Base-by-base conservation (phyloP, 2,888 invertebrate species). In the Seira sanloemensis region DNA sequence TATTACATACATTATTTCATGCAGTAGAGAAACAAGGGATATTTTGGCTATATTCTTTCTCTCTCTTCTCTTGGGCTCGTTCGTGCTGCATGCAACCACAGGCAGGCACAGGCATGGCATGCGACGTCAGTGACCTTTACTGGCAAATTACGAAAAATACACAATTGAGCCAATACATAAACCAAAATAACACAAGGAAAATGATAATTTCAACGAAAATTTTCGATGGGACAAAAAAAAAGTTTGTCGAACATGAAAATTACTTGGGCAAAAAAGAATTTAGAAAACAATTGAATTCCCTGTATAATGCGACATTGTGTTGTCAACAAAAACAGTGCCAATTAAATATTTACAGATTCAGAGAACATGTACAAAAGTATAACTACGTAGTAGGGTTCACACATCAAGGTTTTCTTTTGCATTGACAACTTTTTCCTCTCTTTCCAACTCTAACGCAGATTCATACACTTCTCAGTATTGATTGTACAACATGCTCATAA, bases 41-140 rank as follows among this genome's bases (percentile, higher is more conserved):
- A 23, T 76, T 76, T 69, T 69, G 68, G 68, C 54, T 68, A 7
- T 58, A 54, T 77, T 58, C 69, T 68, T 37, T 65, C 2, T 54
- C 21, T 62, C 24, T 16, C 27, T 71, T 23, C 18, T 18, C 23
- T 18, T 71, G 21, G 54, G 68, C 21, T 66, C 73, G 18, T 81
- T 78, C 79, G 75, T 72, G 82, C 76, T 83, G 79, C 82, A 86
- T 69, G 77, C 73, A 73, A 73, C 16, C 54, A n/a, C 77, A 76
- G 25, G 37, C n/a, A 62, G 37, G 26, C 24, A 69, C 24, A 37
- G 25, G 19, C 66, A 74, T 79, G 62, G 80, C 75, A 75, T 81
- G 75, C 80, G 86, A 82, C 86, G 86, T 86, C 85, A 86, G 86
- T 86, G 86, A 86, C 86, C 86, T 86, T 86, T 86, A 83, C 77